Conservation (phyloP, 1,140 invertebrate species). For the Archivesica marissinica region DNA sequence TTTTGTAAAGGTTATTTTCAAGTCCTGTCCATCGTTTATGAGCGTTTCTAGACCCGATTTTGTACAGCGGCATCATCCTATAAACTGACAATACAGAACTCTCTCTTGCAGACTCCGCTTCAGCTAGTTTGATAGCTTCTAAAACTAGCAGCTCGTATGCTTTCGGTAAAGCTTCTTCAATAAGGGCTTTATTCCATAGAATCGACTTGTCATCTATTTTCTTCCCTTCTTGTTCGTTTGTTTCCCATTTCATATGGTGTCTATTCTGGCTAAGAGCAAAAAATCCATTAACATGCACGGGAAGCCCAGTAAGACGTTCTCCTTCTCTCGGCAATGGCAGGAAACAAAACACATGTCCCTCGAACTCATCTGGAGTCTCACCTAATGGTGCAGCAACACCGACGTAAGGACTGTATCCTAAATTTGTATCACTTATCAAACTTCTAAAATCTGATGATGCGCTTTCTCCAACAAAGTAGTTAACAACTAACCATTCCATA, state of each 20-base stretch:
- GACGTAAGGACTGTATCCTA: conserved; percentile 50
- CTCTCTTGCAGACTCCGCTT: too few relatives aligned
- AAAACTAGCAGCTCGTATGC: conserved; percentile 59
- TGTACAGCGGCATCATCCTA: too few relatives aligned
- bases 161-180: conserved; percentile 66
- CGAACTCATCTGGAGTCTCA: neutral
- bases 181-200: conserved; percentile 73
- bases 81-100: too few relatives aligned
- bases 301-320: conserved; percentile 70
- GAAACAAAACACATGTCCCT: conserved; percentile 75
- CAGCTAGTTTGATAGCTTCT: neutral
- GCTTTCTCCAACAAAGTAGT: conserved; percentile 30
- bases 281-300: conserved; percentile 77
- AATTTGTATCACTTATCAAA: conserved; percentile 29
- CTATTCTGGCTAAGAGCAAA: conserved; percentile 76
- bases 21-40: too few relatives aligned
- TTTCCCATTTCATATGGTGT: conserved; percentile 74
- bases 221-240: conserved; percentile 50
- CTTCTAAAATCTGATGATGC: conserved; percentile 28
- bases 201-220: conserved; percentile 65
- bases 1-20: too few relatives aligned
- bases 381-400: conserved; percentile 38
- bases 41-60: too few relatives aligned
- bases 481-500: conserved; percentile 39
- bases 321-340: conserved; percentile 73